These are phyloP conservation scores for Anolis sagrei DNA, from an alignment of 2,113 vertebrate species.

Conservation along the genomic window DNA sequence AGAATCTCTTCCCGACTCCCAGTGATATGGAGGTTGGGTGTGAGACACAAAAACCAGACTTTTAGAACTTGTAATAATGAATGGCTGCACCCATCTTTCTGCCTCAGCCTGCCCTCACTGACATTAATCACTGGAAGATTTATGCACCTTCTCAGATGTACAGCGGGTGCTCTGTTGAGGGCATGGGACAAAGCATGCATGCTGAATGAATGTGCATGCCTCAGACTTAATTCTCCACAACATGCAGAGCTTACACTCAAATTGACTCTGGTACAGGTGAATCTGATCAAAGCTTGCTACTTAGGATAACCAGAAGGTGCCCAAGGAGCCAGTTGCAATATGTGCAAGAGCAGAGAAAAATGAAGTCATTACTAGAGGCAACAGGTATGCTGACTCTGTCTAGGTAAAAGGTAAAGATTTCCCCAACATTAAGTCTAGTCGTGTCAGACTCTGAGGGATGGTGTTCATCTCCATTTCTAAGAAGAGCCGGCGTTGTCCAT, in stretches of 20 bases:
- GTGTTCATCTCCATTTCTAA: too few relatives aligned
- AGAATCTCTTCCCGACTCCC: conserved; percentile 50
- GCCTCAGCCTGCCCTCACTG: conserved; percentile 33
- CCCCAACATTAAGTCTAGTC: too few relatives aligned
- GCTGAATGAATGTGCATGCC: conserved; percentile 54
- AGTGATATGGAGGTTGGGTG: conserved; percentile 16
- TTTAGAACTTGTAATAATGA: not conserved
- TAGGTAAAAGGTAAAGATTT: too few relatives aligned
- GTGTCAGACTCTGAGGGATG: too few relatives aligned
- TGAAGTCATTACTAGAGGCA: too few relatives aligned
- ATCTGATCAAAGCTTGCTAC: not conserved
- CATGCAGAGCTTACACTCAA: conserved; percentile 1
- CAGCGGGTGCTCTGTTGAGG: conserved; percentile 47
- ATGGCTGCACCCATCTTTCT: conserved; percentile 26
- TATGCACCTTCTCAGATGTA: not conserved
- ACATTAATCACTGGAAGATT: not conserved
- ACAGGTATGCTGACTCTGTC: too few relatives aligned
- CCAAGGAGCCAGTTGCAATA: not conserved
- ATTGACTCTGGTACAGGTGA: conserved; percentile 7
- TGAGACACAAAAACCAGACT: not conserved
- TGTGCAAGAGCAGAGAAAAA: not conserved
- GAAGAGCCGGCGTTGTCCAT: too few relatives aligned
- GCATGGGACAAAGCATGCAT: conserved; percentile 56
- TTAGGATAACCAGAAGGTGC: not conserved
- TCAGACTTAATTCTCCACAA: conserved; percentile 51